Evolutionary conservation across 1,140 invertebrate genomes (phyloP).

Genomic region (Aplysia californica): DNA sequence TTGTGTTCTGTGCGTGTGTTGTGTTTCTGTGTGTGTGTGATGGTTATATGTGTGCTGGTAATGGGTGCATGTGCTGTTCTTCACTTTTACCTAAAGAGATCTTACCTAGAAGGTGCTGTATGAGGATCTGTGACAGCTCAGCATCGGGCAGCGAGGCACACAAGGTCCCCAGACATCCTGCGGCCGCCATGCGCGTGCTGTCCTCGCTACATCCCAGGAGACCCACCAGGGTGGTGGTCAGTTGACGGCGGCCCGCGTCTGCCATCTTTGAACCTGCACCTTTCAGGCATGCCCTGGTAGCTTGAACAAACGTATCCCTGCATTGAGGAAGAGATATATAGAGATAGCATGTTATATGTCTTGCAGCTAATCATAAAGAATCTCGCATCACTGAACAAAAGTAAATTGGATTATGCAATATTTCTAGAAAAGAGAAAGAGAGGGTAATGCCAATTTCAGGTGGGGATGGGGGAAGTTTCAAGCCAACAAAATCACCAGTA

Average conservation of each 20-base stretch:
- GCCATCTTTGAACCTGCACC: conserved; percentile 91
- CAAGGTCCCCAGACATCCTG: conserved; percentile 90
- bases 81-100: too few species aligned
- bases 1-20: too few species aligned
- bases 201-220: conserved; percentile 83
- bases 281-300: conserved; percentile 83
- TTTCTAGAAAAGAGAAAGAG: too few species aligned
- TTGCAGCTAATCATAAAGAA: too few species aligned
- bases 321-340: conserved; percentile 23
- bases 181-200: conserved; percentile 80
- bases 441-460: too few species aligned
- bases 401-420: too few species aligned
- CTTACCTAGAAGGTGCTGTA: conserved; percentile 79
- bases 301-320: conserved; percentile 92
- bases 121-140: conserved; percentile 80
- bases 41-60: too few species aligned
- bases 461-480: too few species aligned
- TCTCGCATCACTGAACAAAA: too few species aligned
- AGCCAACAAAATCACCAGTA: too few species aligned
- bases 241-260: conserved; percentile 80
- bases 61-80: too few species aligned
- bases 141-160: conserved; percentile 79
- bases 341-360: neutral
- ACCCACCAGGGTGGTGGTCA: conserved; percentile 78
- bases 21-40: too few species aligned